These are phyloP conservation scores for Pardosa pseudoannulata DNA, from an alignment of 2,888 invertebrate species.

Conservation along the genomic window DNA sequence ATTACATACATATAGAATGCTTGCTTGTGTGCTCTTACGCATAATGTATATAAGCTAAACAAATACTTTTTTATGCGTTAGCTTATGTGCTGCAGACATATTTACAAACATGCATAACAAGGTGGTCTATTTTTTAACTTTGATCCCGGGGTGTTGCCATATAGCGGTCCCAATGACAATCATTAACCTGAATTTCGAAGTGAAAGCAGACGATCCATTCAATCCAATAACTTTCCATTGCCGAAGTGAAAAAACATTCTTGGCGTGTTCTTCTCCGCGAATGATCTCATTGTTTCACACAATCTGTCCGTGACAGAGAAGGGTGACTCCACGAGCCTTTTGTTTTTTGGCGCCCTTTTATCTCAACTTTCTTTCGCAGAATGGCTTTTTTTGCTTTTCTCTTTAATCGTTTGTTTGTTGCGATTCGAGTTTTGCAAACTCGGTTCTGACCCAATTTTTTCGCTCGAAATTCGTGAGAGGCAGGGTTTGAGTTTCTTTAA, in stretches of 20 bases:
- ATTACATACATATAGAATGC: too few relatives aligned
- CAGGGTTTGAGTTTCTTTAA: not conserved
- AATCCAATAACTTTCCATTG: not conserved
- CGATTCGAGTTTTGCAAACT: slow-evolving; percentile 25
- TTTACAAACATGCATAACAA: too few relatives aligned
- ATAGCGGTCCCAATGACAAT: too few relatives aligned
- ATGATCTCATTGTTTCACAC: slow-evolving; percentile 31
- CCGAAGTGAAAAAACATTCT: slow-evolving; percentile 21
- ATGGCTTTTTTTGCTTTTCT: too few relatives aligned
- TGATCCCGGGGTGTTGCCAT: too few relatives aligned
- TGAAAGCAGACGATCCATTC: not conserved
- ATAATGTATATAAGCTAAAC: too few relatives aligned
- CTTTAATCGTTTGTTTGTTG: slow-evolving; percentile 24
- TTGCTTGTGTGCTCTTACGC: too few relatives aligned
- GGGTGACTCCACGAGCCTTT: slow-evolving; percentile 32
- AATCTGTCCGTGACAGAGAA: slow-evolving; percentile 56
- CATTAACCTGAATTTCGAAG: too few relatives aligned
- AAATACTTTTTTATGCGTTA: too few relatives aligned
- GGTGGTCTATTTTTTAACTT: too few relatives aligned
- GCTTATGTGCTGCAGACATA: too few relatives aligned
- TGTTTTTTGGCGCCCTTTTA: slow-evolving; percentile 43
- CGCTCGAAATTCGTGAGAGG: slow-evolving; percentile 8
- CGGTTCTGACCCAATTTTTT: slow-evolving; percentile 54
- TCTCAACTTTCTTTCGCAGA: not conserved
- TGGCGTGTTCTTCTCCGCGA: slow-evolving; percentile 44